Base-by-base conservation (phyloP, 2,888 invertebrate genomes). In the Zele albiditarsus region DNA sequence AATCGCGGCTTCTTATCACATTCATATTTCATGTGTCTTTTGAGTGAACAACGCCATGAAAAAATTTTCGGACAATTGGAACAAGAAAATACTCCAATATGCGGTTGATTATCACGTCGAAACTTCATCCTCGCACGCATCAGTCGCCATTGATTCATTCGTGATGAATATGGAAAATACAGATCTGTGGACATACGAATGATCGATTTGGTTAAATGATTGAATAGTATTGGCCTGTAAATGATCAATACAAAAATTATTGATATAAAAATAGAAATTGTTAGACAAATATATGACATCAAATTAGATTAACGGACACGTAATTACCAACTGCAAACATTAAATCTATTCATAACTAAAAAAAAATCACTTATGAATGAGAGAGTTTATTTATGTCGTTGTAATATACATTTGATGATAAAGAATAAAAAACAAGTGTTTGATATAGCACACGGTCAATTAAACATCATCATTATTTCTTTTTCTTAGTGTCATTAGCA, bases 1-100 rank as follows among this genome's bases (percentile, higher is more conserved):
- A 83, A 82, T 58, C 80, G 80, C 2, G 82, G 80, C 8, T 65
- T 74, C 6, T 79, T 76, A 6, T 78, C 78, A 49, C 83, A 83
- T 65, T 80, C 80, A 28, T 77, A 80, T 60, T 74, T 73, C 33
- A 77, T 66, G 75, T 84, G 85, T 60, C 81, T 78, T 31, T 46
- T 16, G 1, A 46, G 46, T n/a, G 46, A 46, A 46, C 46, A n/a
- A n/a, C n/a, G 46, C 16, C n/a, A 46, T 46, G 46, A 14, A 46
- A 46, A 46, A n/a, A 20, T 33, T 63, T 33, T 63, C 8, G 63
- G 31, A 28, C 63, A 63, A 28, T 33, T 31, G 16, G 28, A n/a
- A 63, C 63, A 63, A 20, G 20, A n/a, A 12, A 16, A 33, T 20
- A 33, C 38, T 38, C 8, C 38, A 38, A 12, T 38, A 38, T 2